Percentiles rank a stretch among this genome's conserved stretches.
These are phyloP conservation scores for Tricholauxania praeusta DNA, from an alignment of 2,888 invertebrate genomes.

Conservation along the genomic window DNA sequence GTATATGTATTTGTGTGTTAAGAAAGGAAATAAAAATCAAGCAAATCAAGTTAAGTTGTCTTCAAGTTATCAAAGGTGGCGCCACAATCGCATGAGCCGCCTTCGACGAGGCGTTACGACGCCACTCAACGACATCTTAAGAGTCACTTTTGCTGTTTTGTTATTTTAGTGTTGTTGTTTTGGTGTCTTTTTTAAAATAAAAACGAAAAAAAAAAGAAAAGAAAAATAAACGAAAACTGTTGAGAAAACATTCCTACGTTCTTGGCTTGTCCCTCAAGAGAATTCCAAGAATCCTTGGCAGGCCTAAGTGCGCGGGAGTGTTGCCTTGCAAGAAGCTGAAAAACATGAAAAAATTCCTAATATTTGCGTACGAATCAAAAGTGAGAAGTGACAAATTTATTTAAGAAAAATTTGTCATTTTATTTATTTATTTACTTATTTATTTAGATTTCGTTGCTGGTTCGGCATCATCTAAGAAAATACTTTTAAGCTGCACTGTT, in stretches of 20 bases:
- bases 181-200: constrained; percentile 21
- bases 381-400: constrained; percentile 45
- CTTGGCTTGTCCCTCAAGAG: constrained; percentile 10
- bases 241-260: background rate
- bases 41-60: constrained; percentile 37
- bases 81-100: constrained; percentile 34
- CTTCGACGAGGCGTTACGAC: constrained; percentile 26
- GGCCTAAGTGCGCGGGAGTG: background rate
- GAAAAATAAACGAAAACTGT: too few relatives aligned
- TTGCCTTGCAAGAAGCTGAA: constrained; percentile 2
- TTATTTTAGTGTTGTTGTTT: constrained; percentile 22
- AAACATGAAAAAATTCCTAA: constrained; percentile 11
- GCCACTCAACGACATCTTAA: constrained; percentile 27
- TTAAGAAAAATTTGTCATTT: constrained; percentile 27
- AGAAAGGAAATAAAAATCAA: constrained; percentile 28
- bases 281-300: constrained; percentile 15
- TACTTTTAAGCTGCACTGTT: too few relatives aligned
- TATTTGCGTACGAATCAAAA: constrained; percentile 45
- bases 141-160: constrained; percentile 10
- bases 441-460: background rate
- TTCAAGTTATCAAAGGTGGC: constrained; percentile 36
- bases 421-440: constrained; percentile 16
- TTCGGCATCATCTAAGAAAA: background rate
- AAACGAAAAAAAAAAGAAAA: background rate
- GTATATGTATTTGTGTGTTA: background rate